Percentiles rank a stretch among this genome's conserved stretches.
Conservation (phyloP, 1,140 invertebrate species). For the Pseudomyrmex dendroicus region DNA sequence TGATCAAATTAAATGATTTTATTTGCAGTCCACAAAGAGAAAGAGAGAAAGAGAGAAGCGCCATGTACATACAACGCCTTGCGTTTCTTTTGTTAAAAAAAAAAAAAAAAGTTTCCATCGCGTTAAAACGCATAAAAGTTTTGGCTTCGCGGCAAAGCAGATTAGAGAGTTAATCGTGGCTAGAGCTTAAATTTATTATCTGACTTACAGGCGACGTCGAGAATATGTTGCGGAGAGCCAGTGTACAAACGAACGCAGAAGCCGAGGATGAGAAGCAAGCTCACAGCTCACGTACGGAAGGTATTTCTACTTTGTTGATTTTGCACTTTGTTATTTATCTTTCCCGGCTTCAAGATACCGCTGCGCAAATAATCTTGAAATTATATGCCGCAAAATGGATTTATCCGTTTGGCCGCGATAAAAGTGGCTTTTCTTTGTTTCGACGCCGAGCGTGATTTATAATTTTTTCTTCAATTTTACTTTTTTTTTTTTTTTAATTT, state of each 20-base stretch:
- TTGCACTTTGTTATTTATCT: conserved; percentile 39
- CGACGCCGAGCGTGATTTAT: background rate
- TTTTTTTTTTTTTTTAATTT: background rate
- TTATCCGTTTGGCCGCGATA: background rate
- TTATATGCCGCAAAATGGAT: background rate
- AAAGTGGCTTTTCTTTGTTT: background rate
- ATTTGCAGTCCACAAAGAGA: background rate
- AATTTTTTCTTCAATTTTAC: background rate
- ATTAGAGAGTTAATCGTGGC: conserved; percentile 57
- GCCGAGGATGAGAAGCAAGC: conserved; percentile 41
- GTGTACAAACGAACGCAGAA: conserved; percentile 53
- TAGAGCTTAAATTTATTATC: conserved; percentile 56
- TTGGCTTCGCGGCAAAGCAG: conserved; percentile 27
- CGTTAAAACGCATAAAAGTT: conserved; percentile 51
- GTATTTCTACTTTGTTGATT: conserved; percentile 60
- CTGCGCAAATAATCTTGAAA: conserved; percentile 13
- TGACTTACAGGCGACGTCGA: conserved; percentile 74
- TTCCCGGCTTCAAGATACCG: background rate
- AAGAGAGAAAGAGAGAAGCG: no score
- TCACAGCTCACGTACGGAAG: conserved; percentile 58
- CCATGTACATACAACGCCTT: background rate
- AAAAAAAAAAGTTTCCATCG: background rate
- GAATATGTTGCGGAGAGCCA: conserved; percentile 75
- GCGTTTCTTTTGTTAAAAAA: background rate
- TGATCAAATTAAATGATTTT: background rate